Percentiles rank a stretch among this genome's conserved stretches.
Evolutionary conservation across 2,797 vertebrate species (phyloP).

Genomic region (Rhadinocentrus ornatus): DNA sequence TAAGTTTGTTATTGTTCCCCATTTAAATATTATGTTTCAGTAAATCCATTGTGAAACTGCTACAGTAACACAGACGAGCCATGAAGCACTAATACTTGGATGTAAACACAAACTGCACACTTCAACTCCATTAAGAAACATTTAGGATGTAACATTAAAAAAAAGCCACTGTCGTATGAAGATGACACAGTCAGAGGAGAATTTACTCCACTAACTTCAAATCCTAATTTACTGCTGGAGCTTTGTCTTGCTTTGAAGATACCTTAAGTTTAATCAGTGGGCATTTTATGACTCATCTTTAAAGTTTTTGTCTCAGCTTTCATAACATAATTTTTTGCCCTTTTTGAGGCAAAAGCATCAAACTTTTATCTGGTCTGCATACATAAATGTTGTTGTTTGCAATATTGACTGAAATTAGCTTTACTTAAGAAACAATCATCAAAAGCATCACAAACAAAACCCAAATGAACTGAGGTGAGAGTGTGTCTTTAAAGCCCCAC

Average conservation of each 20-base stretch:
- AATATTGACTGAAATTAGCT: background rate
- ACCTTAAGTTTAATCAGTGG: background rate
- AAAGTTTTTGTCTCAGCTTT: background rate
- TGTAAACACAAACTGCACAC: background rate
- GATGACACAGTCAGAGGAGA: background rate
- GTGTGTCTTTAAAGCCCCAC: background rate
- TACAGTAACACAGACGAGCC: slow-evolving; percentile 13
- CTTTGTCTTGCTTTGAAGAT: background rate
- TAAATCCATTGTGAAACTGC: slow-evolving; percentile 5
- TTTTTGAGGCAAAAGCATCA: too few relatives aligned
- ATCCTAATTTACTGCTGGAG: background rate
- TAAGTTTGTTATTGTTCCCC: background rate
- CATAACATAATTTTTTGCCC: too few relatives aligned
- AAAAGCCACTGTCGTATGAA: background rate
- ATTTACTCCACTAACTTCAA: background rate
- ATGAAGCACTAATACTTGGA: background rate
- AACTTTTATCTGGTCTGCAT: too few relatives aligned
- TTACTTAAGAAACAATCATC: background rate
- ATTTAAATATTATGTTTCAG: slow-evolving; percentile 11
- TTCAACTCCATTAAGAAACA: background rate
- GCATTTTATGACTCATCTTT: background rate
- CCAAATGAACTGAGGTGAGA: background rate
- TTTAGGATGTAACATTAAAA: background rate
- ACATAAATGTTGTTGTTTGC: too few relatives aligned
- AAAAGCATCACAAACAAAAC: background rate